phyloP scores from a whole-genome alignment of 92 coral and sea anemone genomes.

The Virgularia gustaviana region DNA sequence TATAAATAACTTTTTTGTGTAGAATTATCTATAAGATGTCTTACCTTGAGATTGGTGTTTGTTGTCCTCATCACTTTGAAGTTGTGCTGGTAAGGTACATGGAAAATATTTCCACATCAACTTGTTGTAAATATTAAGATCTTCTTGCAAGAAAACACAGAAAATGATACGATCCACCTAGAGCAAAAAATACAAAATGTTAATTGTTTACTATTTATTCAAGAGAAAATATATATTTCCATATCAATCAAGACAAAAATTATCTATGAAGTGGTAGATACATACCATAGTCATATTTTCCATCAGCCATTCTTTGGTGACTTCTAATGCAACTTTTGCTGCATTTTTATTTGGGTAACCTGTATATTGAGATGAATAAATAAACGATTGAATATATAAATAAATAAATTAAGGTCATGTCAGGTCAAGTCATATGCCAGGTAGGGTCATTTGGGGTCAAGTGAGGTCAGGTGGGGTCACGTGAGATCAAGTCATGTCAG shows the following conservation, averaged over 20 bases:
- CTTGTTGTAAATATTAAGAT: conserved; percentile 58
- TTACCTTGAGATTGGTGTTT: not conserved
- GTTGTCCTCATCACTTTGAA: not conserved
- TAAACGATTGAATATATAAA: too few species aligned
- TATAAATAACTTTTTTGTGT: too few species aligned
- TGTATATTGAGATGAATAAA: not conserved
- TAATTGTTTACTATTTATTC: too few species aligned
- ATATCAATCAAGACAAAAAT: too few species aligned
- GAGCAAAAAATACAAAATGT: conserved; percentile 29
- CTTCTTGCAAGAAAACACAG: conserved; percentile 73
- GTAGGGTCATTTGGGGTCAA: too few species aligned
- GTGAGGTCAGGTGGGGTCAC: too few species aligned
- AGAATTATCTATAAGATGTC: too few species aligned
- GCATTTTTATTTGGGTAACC: conserved; percentile 86
- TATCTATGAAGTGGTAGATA: too few species aligned
- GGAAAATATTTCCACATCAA: conserved; percentile 75
- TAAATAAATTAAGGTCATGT: too few species aligned
- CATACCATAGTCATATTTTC: conserved; percentile 28
- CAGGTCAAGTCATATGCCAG: too few species aligned
- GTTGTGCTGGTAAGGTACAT: not conserved
- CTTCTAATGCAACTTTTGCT: conserved; percentile 71
- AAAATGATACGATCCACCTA: conserved; percentile 90
- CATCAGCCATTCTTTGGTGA: conserved; percentile 72
- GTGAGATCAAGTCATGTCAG: too few species aligned
- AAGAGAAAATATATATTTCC: too few species aligned